Conservation (phyloP, 92 coral and sea anemone species). For the Epizoanthus scotinus region DNA sequence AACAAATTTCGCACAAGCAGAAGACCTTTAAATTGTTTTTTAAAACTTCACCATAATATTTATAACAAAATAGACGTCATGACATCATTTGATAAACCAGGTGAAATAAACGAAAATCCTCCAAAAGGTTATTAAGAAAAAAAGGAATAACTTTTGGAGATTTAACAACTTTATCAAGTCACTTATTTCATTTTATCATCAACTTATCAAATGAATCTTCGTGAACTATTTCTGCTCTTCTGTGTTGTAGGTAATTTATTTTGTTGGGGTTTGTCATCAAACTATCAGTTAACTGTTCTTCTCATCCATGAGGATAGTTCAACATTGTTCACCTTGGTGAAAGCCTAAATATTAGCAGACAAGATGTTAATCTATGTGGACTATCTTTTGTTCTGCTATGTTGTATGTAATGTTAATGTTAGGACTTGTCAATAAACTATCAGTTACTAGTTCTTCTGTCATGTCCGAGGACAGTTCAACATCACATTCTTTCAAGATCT, state of each 20-base stretch:
- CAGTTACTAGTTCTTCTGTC: constrained; percentile 41
- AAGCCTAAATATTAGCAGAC: too few species aligned
- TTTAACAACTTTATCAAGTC: constrained; percentile 3
- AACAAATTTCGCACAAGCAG: too few species aligned
- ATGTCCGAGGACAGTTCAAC: constrained; percentile 36
- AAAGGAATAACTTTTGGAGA: constrained; percentile 11
- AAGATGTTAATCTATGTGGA: constrained; percentile 28
- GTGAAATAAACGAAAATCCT: neutral
- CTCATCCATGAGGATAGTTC: constrained; percentile 36
- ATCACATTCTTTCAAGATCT: constrained; percentile 42
- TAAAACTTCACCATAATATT: too few species aligned
- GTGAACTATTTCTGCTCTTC: constrained; percentile 36
- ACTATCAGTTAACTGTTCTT: constrained; percentile 40
- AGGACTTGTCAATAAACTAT: constrained; percentile 35
- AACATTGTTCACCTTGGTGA: constrained; percentile 12
- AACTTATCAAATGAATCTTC: constrained; percentile 8
- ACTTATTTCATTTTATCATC: constrained; percentile 7
- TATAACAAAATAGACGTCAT: neutral
- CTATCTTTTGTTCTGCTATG: constrained; percentile 40
- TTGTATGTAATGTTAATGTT: constrained; percentile 45
- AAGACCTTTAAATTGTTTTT: too few species aligned
- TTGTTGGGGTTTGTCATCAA: constrained; percentile 27
- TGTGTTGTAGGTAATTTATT: constrained; percentile 45
- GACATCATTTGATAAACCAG: neutral
- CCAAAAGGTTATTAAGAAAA: neutral